Evolutionary conservation across 1,140 invertebrate species (phyloP).

Genomic region (Sinonovacula constricta): DNA sequence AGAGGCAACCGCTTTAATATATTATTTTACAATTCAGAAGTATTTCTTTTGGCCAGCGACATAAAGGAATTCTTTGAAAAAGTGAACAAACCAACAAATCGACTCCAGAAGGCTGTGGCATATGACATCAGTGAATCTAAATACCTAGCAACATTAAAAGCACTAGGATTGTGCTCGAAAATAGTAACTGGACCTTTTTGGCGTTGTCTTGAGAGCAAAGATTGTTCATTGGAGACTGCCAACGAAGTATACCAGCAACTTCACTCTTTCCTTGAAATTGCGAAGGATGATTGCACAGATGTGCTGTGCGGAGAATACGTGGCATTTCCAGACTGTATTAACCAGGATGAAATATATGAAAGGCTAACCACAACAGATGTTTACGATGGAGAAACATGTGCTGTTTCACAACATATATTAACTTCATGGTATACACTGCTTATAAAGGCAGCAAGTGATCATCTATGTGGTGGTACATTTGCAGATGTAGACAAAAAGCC

Average conservation of each 20-base stretch:
- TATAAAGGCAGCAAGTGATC: constrained; percentile 2
- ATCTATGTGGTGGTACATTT: constrained; percentile 27
- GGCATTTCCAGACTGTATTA: not conserved
- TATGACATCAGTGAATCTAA: not conserved
- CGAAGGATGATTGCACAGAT: not conserved
- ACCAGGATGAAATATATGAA: not conserved
- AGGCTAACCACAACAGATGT: not conserved
- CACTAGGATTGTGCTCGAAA: too few species aligned
- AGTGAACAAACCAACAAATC: not conserved
- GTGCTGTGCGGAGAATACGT: not conserved
- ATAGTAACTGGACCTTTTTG: too few species aligned
- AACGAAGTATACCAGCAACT: too few species aligned
- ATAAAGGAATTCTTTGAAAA: not conserved
- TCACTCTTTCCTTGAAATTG: not conserved
- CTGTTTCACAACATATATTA: constrained; percentile 1
- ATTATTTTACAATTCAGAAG: not conserved
- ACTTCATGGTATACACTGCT: not conserved
- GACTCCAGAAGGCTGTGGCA: not conserved
- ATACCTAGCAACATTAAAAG: not conserved
- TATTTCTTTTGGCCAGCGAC: not conserved
- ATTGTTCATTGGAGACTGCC: too few species aligned
- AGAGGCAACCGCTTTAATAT: not conserved
- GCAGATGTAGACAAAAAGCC: not conserved
- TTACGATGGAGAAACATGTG: not conserved
- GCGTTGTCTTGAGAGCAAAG: too few species aligned